A percentile compares a stretch with the other conserved stretches of the same genome.
phyloP scores from a whole-genome alignment of 1,140 invertebrate species.

The Venustaconcha ellipsiformis region DNA sequence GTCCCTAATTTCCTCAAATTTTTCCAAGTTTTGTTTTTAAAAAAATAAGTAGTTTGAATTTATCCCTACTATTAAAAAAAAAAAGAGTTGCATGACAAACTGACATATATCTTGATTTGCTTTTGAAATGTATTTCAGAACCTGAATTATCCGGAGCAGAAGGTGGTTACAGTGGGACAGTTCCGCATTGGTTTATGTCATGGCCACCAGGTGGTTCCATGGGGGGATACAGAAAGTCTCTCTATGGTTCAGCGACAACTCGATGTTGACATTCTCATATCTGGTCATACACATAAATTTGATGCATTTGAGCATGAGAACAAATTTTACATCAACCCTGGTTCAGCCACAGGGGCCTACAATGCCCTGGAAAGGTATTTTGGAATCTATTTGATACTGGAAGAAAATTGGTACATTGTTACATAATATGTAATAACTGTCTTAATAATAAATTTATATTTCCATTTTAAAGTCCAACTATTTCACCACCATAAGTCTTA shows the following conservation, averaged over 20 bases:
- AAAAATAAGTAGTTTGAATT: no score
- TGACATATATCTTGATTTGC: no score
- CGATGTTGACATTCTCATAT: slow-evolving; percentile 98
- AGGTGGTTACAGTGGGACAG: slow-evolving; percentile 98
- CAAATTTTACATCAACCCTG: slow-evolving; percentile 99
- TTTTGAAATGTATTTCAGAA: slow-evolving; percentile 75
- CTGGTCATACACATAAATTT: slow-evolving; percentile 99
- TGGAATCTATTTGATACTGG: background rate
- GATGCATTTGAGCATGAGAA: slow-evolving; percentile 99
- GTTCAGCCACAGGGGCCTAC: slow-evolving; percentile 98
- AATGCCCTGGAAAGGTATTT: slow-evolving; percentile 87
- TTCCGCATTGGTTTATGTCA: slow-evolving; percentile 98
- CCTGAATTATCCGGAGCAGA: slow-evolving; percentile 97
- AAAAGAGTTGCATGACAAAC: no score
- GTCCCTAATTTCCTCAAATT: no score
- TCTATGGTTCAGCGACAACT: slow-evolving; percentile 95
- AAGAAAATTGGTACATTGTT: background rate
- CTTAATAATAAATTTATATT: background rate
- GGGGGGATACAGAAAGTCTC: slow-evolving; percentile 94
- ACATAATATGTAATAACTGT: background rate
- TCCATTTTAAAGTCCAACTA: no score
- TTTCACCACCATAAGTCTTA: no score
- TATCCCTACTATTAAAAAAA: no score
- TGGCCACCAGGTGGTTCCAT: slow-evolving; percentile 96
- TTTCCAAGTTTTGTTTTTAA: no score